Base-by-base conservation (phyloP, 2,113 vertebrate genomes). In the Microcebus murinus region DNA sequence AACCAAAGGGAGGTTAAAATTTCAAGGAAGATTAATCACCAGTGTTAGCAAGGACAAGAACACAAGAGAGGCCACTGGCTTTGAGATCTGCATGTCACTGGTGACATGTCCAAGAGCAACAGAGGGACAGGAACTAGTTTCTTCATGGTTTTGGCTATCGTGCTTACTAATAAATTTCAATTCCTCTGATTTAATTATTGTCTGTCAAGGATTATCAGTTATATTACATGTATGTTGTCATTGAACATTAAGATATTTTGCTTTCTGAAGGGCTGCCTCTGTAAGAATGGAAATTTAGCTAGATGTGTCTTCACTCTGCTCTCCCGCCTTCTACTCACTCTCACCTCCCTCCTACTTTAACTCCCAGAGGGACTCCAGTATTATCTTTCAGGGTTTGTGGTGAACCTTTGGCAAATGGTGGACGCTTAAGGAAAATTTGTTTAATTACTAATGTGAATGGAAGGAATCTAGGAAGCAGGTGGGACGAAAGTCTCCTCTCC, bases 1-100 rank as follows among this genome's bases (percentile, higher is more conserved):
- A 92, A 70, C 45, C 86, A 55, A 91, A 63, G 65, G 31, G 63
- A 55, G 45, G 48, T 87, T 67, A 90, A 87, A 77, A 36, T 94
- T 55, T 93, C 77, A 84, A 90, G 57, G 31, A 93, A 92, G 27
- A 67, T 81, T 4, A 80, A 79, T 83, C 80, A 45, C 76, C 25
- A 70, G 31, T 29, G 65, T 48, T 76, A 85, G 74, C 27, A 87
- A 80, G 90, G 79, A 27, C 61, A 77, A n/a, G 82, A 84, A 73
- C 20, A n/a, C 50, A 74, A 55, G 88, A 61, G 55, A 85, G 71
- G 57, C 21, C 14, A 14, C 48, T 50, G 70, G 67, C 70, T 71
- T 90, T 55, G 7, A 29, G 21, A 36, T 52, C 10, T 23, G 18
- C 34, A n/a, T 2, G 34, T 73, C 80, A 59, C 59, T 57, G 31